phyloP scores from a whole-genome alignment of 2,888 invertebrate genomes.

The Luperina testacea region DNA sequence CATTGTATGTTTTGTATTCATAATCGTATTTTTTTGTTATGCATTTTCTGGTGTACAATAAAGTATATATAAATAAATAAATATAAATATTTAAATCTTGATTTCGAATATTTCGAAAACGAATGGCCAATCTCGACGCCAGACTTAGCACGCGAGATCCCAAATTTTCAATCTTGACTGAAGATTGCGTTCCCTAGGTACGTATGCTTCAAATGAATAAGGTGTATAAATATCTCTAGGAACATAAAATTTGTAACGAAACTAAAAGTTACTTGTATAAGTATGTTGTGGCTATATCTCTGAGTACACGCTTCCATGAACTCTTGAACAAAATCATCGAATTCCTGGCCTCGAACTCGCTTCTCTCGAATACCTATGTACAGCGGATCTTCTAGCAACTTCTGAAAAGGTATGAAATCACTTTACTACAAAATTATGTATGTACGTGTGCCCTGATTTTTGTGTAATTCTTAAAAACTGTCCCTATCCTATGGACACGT shows the following conservation, averaged over 20 bases:
- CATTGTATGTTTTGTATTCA: no score
- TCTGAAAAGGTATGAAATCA: constrained; percentile 78
- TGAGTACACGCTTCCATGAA: constrained; percentile 97
- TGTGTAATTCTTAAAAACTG: not conserved
- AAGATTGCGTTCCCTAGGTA: not conserved
- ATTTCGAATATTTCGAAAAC: not conserved
- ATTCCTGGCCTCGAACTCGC: constrained; percentile 94
- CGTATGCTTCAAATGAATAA: not conserved
- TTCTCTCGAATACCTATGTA: constrained; percentile 97
- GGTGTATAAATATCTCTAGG: not conserved
- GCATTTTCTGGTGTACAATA: no score
- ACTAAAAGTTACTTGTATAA: constrained; percentile 90
- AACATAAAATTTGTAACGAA: not conserved
- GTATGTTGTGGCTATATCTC: constrained; percentile 93
- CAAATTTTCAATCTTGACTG: no score
- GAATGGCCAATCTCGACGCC: not conserved
- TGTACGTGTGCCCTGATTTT: not conserved
- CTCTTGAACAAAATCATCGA: constrained; percentile 97
- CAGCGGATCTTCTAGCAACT: constrained; percentile 95
- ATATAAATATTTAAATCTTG: no score
- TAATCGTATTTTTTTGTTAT: no score
- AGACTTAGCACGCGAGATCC: not conserved
- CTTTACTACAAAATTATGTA: not conserved
- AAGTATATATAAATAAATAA: no score
- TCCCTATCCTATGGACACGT: no score